phyloP scores from a whole-genome alignment of 2,113 vertebrate species.

The Ondatra zibethicus region DNA sequence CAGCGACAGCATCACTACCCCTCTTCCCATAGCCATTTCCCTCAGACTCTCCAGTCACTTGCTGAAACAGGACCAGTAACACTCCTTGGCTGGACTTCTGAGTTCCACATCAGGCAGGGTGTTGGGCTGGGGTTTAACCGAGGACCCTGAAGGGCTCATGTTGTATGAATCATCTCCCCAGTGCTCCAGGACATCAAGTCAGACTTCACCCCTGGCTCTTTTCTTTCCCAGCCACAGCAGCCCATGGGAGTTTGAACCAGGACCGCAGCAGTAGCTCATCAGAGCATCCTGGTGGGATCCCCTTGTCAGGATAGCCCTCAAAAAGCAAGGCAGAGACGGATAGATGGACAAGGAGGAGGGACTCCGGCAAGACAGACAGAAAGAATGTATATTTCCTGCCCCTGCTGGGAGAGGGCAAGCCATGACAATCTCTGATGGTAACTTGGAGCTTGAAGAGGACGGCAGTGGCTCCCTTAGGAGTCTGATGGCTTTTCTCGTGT shows the following conservation, averaged over 20 bases:
- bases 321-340: background rate
- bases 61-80: slow-evolving; percentile 29
- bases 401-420: background rate
- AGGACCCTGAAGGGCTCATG: background rate
- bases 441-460: background rate
- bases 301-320: slow-evolving; percentile 20
- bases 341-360: background rate
- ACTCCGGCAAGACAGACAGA: background rate
- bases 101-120: slow-evolving; percentile 15
- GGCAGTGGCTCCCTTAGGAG: slow-evolving; percentile 34
- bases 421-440: background rate
- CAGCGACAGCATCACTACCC: background rate
- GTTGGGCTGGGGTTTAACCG: slow-evolving; percentile 47
- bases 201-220: background rate
- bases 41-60: slow-evolving; percentile 46
- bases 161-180: slow-evolving; percentile 19
- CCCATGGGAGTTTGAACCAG: slow-evolving; percentile 73
- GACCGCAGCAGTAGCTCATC: slow-evolving; percentile 27
- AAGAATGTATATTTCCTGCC: slow-evolving; percentile 51
- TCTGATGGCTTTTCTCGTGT: slow-evolving; percentile 21
- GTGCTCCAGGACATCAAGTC: slow-evolving; percentile 23
- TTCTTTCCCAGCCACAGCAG: slow-evolving; percentile 24
- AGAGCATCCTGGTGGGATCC: background rate
- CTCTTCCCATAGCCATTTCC: slow-evolving; percentile 1
- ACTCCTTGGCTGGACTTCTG: slow-evolving; percentile 50